phyloP scores from a whole-genome alignment of 2,113 vertebrate species.

The Agelaius phoeniceus region DNA sequence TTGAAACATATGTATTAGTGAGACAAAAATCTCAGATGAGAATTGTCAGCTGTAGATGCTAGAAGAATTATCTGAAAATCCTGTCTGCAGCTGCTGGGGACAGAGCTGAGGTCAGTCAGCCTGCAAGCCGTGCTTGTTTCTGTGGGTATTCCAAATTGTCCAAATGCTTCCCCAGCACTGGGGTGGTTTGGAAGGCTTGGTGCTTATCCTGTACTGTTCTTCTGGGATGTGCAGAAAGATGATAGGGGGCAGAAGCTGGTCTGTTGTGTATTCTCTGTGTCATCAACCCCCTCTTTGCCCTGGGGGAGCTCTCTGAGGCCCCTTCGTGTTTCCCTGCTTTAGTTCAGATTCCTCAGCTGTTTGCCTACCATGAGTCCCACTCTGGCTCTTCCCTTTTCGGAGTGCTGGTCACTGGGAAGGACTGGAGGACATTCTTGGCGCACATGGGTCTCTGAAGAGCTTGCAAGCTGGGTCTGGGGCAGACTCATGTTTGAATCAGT shows the following conservation, averaged over 20 bases:
- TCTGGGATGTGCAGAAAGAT: not conserved
- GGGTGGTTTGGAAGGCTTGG: not conserved
- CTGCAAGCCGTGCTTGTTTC: accelerated
- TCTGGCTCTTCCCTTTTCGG: not conserved
- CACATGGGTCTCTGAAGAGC: not conserved
- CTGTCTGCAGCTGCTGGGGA: not conserved
- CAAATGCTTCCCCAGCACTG: not conserved
- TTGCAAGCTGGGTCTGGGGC: not conserved
- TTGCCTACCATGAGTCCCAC: not conserved
- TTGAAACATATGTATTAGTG: not conserved
- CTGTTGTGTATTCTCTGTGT: not conserved
- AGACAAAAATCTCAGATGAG: not conserved
- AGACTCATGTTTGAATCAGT: not conserved
- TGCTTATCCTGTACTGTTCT: not conserved
- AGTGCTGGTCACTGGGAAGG: not conserved
- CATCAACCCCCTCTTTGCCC: not conserved
- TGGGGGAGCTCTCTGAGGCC: not conserved
- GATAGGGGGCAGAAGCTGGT: not conserved
- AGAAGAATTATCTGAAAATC: not conserved
- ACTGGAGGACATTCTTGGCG: not conserved
- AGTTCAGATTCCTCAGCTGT: not conserved
- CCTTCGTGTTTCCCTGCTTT: not conserved
- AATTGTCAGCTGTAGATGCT: not conserved
- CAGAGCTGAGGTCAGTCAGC: not conserved
- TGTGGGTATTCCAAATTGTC: not conserved